Evolutionary conservation across 2,888 invertebrate genomes (phyloP).

Genomic region (Uloborus plumipes): DNA sequence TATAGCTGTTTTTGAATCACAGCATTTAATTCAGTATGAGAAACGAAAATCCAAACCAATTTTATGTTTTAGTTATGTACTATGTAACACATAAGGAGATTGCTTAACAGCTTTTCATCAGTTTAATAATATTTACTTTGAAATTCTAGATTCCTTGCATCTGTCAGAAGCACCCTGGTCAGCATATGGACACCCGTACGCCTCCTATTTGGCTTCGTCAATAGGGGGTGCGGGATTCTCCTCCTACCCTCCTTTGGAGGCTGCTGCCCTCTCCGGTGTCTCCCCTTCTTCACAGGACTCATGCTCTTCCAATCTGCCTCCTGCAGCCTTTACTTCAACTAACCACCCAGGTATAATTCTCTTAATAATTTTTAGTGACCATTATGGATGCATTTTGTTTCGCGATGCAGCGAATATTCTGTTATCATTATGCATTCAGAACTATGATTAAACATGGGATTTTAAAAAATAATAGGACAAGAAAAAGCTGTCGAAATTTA

Average conservation of each 20-base stretch:
- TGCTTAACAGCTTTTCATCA: neutral
- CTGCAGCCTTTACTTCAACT: constrained; percentile 10
- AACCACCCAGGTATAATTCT: too few species aligned
- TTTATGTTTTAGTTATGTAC: too few species aligned
- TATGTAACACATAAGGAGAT: neutral
- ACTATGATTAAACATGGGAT: too few species aligned
- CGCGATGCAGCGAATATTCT: too few species aligned
- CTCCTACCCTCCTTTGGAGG: constrained; percentile 56
- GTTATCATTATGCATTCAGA: too few species aligned
- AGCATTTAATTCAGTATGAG: too few species aligned
- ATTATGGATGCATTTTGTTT: too few species aligned
- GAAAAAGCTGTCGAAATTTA: too few species aligned
- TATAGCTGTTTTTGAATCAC: too few species aligned
- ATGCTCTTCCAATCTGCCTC: constrained; percentile 48
- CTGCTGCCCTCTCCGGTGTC: constrained; percentile 45
- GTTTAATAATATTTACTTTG: neutral
- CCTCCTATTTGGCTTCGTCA: constrained; percentile 65
- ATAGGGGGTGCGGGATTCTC: constrained; percentile 62
- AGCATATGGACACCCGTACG: constrained; percentile 65
- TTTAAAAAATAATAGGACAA: too few species aligned
- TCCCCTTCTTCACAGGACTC: constrained; percentile 57
- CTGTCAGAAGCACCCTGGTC: constrained; percentile 65
- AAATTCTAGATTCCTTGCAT: constrained; percentile 38
- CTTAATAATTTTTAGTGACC: too few species aligned
- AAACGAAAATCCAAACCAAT: too few species aligned